A percentile compares a stretch with the other conserved stretches of the same genome.
Evolutionary conservation across 2,113 vertebrate genomes (phyloP).

Genomic region (Vicugna pacos): DNA sequence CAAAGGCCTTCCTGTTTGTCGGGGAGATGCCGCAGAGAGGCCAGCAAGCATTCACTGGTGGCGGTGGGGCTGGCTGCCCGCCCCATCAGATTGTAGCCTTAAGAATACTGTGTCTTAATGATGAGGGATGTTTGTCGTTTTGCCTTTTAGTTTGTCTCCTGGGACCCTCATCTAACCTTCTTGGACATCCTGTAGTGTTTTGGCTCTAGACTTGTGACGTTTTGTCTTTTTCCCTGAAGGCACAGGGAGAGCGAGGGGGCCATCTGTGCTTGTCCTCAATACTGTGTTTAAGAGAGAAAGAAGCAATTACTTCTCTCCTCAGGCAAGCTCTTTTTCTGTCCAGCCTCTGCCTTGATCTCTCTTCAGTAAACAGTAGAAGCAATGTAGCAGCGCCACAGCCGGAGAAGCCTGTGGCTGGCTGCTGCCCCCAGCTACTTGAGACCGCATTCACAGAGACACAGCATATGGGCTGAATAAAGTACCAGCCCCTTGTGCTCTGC

Average conservation of each 20-base stretch:
- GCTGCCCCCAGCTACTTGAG: neutral
- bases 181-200: constrained; percentile 60
- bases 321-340: constrained; percentile 51
- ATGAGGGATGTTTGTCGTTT: constrained; percentile 59
- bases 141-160: constrained; percentile 21
- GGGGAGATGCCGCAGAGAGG: neutral
- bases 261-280: constrained; percentile 62
- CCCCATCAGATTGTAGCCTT: neutral
- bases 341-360: constrained; percentile 42
- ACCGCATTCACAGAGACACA: neutral
- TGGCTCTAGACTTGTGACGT: constrained; percentile 63
- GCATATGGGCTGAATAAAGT: neutral
- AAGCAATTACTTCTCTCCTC: constrained; percentile 82
- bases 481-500: neutral
- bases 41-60: neutral
- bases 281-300: constrained; percentile 72
- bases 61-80: neutral
- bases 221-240: constrained; percentile 76
- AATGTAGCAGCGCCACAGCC: neutral
- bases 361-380: constrained; percentile 50
- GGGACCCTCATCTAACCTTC: constrained; percentile 35
- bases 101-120: neutral
- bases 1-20: neutral
- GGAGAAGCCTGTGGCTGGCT: neutral
- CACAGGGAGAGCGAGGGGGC: constrained; percentile 46